Evolutionary conservation across 2,113 vertebrate species (phyloP).

Genomic region (Proteles cristata): DNA sequence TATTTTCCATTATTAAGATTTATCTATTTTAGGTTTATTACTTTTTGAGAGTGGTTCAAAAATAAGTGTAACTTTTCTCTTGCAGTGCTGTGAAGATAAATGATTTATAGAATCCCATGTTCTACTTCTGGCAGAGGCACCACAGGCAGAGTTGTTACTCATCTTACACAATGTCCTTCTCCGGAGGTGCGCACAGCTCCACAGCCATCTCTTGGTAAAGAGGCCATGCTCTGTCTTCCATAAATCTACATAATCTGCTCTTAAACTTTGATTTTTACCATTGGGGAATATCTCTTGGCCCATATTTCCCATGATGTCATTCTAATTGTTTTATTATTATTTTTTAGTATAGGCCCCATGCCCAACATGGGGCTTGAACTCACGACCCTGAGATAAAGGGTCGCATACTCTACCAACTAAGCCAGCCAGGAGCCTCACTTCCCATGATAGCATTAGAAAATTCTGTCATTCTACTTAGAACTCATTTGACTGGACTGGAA

Average conservation of each 20-base stretch:
- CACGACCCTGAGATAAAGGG: too few relatives aligned
- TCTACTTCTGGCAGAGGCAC: not conserved
- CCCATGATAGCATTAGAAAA: not conserved
- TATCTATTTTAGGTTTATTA: slow-evolving; percentile 42
- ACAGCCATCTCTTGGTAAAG: not conserved
- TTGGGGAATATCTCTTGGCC: not conserved
- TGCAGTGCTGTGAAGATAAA: slow-evolving; percentile 11
- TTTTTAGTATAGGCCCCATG: too few relatives aligned
- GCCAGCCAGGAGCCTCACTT: too few relatives aligned
- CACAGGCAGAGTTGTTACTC: not conserved
- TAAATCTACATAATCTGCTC: not conserved
- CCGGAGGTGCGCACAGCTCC: not conserved
- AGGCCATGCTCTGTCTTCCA: too few relatives aligned
- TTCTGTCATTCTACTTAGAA: not conserved
- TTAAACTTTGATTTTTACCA: not conserved
- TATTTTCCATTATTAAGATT: slow-evolving; percentile 23
- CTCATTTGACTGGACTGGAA: not conserved
- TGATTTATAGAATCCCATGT: not conserved
- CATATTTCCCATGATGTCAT: not conserved
- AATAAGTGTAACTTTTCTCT: slow-evolving; percentile 28
- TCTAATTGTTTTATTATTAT: not conserved
- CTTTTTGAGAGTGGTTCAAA: slow-evolving; percentile 39
- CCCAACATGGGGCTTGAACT: too few relatives aligned
- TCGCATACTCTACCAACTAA: too few relatives aligned
- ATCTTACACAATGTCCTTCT: not conserved